phyloP scores from a whole-genome alignment of 2,888 invertebrate genomes.

The Seladonia tumulorum region DNA sequence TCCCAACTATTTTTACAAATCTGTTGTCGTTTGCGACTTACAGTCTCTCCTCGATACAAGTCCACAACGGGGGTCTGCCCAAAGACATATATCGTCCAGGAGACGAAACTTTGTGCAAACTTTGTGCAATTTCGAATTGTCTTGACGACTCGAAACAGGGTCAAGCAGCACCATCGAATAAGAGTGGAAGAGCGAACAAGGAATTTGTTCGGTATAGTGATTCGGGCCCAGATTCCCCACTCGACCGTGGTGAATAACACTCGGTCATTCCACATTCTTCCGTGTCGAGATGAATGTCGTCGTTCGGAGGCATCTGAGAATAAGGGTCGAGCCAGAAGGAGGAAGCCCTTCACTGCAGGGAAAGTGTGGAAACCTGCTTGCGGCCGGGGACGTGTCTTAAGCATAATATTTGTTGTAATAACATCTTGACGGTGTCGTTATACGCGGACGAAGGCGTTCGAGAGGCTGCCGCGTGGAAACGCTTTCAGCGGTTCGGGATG shows the following conservation, averaged over 20 bases:
- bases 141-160: background rate
- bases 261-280: conserved; percentile 12
- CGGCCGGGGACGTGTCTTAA: conserved; percentile 44
- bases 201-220: background rate
- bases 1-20: too few relatives aligned
- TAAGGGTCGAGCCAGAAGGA: conserved; percentile 19
- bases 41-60: too few relatives aligned
- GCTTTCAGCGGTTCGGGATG: conserved; percentile 60
- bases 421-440: conserved; percentile 63
- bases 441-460: conserved; percentile 53
- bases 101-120: too few relatives aligned
- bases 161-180: background rate
- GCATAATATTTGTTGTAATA: conserved; percentile 73
- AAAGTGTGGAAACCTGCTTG: conserved; percentile 34
- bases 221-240: background rate
- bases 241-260: background rate
- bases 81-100: too few relatives aligned
- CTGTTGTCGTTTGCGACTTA: too few relatives aligned
- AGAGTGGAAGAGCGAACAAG: background rate
- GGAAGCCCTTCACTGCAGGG: background rate
- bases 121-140: background rate
- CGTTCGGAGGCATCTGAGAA: background rate
- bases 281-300: conserved; percentile 6
- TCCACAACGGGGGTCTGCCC: too few relatives aligned
- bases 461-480: conserved; percentile 41